Base-by-base conservation (phyloP, 2,888 invertebrate genomes). In the Drosophila putrida region DNA sequence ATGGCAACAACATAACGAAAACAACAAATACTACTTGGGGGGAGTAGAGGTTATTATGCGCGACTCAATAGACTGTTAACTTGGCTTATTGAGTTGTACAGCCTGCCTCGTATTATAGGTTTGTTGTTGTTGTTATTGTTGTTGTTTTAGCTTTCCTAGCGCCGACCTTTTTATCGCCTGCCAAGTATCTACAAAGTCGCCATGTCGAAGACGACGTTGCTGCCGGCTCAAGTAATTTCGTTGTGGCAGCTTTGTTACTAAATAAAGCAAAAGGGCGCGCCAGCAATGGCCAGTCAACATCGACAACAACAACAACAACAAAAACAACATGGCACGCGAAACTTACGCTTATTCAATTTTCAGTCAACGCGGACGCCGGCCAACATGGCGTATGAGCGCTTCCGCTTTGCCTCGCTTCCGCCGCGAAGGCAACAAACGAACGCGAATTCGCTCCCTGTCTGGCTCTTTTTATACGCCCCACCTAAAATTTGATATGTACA, bases 261-360 rank as follows among this genome's bases (percentile, higher is more conserved):
- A 82, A 75, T 74, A 78, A 76, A 85, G 82, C 71, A 78, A 76
- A 76, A 82, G 86, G 86, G 82, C 71, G 88, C 65, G 82, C 64
- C 76, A 51, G 28, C 60, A 60, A 35, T 31, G 39, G 54, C n/a
- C 53, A 44, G 63, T 64, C 62, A 63, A 49, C 51, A 9, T 9
- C 31, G 31, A n/a, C 31, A 36, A 35, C 6, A 66, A 39, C 49
- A 53, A n/a, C 54, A 64, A 39, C 13, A 36, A 25, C 36, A 36
- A 43, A 44, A 67, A 39, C 43, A 58, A 68, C 25, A 66, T 75
- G 89, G 85, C 85, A 85, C 89, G 89, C 85, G 85, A 75, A 89
- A 89, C 76, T 84, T 80, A 69, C 82, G 88, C 82, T 89, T 85
- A 89, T 89, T 85, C 85, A 85, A 85, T 89, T 85, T 89, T 84